Conservation (phyloP, 2,888 invertebrate genomes). For the Agonum fuliginosum region DNA sequence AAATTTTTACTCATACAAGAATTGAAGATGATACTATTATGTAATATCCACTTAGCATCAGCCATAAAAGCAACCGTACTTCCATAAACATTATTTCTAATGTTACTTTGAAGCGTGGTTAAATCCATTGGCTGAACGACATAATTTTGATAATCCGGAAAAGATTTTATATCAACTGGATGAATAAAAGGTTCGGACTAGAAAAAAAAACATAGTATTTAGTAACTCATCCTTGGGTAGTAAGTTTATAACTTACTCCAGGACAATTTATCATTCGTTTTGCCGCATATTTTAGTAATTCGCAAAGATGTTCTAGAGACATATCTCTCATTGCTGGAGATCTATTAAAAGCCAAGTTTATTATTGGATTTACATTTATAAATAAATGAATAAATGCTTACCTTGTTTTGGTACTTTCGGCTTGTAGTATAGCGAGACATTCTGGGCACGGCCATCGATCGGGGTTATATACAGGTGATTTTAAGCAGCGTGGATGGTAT, state of each 20-base stretch:
- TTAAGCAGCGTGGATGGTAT: slow-evolving; percentile 88
- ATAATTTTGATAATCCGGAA: slow-evolving; percentile 87
- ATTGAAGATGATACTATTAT: slow-evolving; percentile 94
- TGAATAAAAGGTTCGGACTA: slow-evolving; percentile 87
- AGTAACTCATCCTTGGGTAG: neutral
- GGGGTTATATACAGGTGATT: slow-evolving; percentile 72
- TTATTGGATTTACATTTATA: slow-evolving; percentile 7
- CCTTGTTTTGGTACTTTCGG: slow-evolving; percentile 84
- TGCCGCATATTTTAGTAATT: slow-evolving; percentile 85
- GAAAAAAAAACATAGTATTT: slow-evolving; percentile 61
- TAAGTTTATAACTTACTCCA: slow-evolving; percentile 79
- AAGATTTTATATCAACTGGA: slow-evolving; percentile 82
- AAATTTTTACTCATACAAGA: slow-evolving; percentile 79
- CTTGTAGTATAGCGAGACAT: slow-evolving; percentile 83
- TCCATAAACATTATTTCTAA: slow-evolving; percentile 84
- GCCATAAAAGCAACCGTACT: slow-evolving; percentile 92
- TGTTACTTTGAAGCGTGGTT: slow-evolving; percentile 83
- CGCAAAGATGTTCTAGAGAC: slow-evolving; percentile 83
- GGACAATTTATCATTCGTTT: slow-evolving; percentile 86
- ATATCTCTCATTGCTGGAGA: slow-evolving; percentile 84
- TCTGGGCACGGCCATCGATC: slow-evolving; percentile 91
- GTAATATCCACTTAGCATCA: slow-evolving; percentile 95
- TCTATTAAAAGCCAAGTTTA: slow-evolving; percentile 68
- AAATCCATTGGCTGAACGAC: slow-evolving; percentile 93
- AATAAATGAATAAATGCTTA: slow-evolving; percentile 65